phyloP scores from a whole-genome alignment of 2,797 vertebrate genomes.

The Peromyscus melanophrys region DNA sequence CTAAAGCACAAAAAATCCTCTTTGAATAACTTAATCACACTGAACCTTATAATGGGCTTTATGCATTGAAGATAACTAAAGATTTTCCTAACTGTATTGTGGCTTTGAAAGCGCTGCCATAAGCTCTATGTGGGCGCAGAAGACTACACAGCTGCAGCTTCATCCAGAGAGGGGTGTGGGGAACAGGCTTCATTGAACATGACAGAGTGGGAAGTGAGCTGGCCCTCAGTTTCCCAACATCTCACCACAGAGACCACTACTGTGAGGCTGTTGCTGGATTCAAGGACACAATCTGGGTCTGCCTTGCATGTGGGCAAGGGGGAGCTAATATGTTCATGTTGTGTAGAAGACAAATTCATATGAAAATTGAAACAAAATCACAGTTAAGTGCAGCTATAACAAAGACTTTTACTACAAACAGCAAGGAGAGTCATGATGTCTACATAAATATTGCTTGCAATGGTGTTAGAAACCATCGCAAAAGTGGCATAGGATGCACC shows the following conservation, averaged over 20 bases:
- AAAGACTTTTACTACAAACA: neutral
- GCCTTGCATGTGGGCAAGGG: neutral
- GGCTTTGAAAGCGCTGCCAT: constrained; percentile 1
- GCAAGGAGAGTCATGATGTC: neutral
- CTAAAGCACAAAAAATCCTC: neutral
- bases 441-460: neutral
- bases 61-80: constrained; percentile 50
- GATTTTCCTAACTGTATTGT: constrained; percentile 32
- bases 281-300: neutral
- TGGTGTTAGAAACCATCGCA: neutral
- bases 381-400: neutral
- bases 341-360: neutral
- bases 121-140: neutral
- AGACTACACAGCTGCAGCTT: constrained; percentile 1
- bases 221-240: neutral
- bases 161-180: neutral
- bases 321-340: neutral
- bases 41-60: constrained; percentile 6
- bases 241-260: neutral
- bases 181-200: neutral
- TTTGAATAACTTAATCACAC: constrained; percentile 48
- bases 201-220: neutral
- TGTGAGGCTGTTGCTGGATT: neutral
- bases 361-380: constrained; percentile 11
- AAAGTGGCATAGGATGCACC: neutral